Conservation (phyloP, 2,888 invertebrate species). For the Aspidapion aeneum region DNA sequence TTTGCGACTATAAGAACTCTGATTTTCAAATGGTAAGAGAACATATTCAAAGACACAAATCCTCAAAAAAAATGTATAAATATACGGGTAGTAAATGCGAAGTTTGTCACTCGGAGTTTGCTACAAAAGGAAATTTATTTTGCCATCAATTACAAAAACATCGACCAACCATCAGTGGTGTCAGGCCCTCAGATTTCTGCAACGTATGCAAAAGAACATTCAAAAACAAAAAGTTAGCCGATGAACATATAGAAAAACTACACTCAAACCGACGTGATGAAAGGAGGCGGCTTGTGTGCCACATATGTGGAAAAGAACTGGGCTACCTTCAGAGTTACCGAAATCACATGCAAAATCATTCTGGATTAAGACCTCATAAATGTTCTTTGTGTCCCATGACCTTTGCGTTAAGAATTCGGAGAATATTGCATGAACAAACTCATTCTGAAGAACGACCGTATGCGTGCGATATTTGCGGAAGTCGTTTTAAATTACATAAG, state of each 20-base stretch:
- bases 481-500: conserved; percentile 37
- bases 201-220: conserved; percentile 38
- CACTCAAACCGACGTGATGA: conserved; percentile 28
- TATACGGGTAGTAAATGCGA: too few species aligned
- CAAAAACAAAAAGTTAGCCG: conserved; percentile 40
- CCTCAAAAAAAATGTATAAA: conserved; percentile 34
- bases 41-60: neutral
- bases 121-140: conserved; percentile 41
- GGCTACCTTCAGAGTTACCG: conserved; percentile 33
- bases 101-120: conserved; percentile 52
- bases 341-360: conserved; percentile 41
- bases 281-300: conserved; percentile 30
- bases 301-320: conserved; percentile 39
- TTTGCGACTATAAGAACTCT: conserved; percentile 36
- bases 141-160: conserved; percentile 47
- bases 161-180: conserved; percentile 43
- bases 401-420: conserved; percentile 45
- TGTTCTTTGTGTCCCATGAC: conserved; percentile 47
- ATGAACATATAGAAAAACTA: conserved; percentile 47
- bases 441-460: conserved; percentile 42
- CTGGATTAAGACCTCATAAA: conserved; percentile 49
- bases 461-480: conserved; percentile 41
- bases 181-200: conserved; percentile 46
- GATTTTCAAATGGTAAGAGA: neutral
- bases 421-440: conserved; percentile 37